Evolutionary conservation across 2,113 vertebrate genomes (phyloP), one percentile per base, ranked within the genome.

Genomic region (Nycticorax nycticorax): DNA sequence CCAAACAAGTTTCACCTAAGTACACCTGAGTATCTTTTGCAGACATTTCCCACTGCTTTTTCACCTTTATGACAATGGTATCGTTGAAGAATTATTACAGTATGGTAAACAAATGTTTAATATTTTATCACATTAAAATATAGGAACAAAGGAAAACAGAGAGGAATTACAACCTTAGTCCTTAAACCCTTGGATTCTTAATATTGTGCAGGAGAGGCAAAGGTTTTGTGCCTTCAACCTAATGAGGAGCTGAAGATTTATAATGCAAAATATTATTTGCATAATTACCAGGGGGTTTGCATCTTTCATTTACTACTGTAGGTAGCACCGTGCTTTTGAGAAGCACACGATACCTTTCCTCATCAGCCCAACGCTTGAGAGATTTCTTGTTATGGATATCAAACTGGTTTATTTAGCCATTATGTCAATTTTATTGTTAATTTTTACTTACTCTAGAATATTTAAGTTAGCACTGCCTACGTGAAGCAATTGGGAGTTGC

Each of bases 371-470:
- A 76, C 4, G 27, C 67, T 35, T 1, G 4, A 85, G 82, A 72
- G 45, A 67, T 64, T 93, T 60, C 16, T 89, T 85, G 41, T 80
- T 80, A 30, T 3, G 22, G 53, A 22, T 90, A 55, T 81, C 77
- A 83, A 85, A n/a, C 27, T 57, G 63, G 69, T 92, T 89, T 78
- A 19, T 89, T 96, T 88, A 24, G 55, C 53, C 57, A 37, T 87
- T 85, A 89, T 35, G 17, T 81, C 85, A 43, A 59, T 95, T 95
- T 93, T 82, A 75, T 91, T 68, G 18, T 79, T 55, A 18, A 56
- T 95, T 91, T 92, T 75, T 67, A 71, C 66, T 94, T 92, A 57
- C 75, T 94, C 27, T 33, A n/a, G 74, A 86, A 72, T 79, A 75
- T 22, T 85, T 30, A 52, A 48, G 53, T 20, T 39, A 43, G 13